Conservation (phyloP, 2,888 invertebrate genomes). For the Gymnosoma rotundatum region DNA sequence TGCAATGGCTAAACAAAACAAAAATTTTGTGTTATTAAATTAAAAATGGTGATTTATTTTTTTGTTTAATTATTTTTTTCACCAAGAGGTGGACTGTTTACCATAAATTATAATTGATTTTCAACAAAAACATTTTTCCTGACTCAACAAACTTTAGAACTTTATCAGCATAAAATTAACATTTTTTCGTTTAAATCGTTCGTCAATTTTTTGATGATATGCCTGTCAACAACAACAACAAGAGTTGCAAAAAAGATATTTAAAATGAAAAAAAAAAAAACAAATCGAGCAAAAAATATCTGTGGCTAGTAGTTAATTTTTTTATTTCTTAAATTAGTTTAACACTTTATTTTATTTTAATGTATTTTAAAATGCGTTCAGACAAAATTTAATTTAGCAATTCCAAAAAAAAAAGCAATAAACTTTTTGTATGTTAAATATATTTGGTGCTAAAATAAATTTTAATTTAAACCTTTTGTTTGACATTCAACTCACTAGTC, state of each 20-base stretch:
- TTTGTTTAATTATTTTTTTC: slow-evolving; percentile 14
- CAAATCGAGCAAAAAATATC: slow-evolving; percentile 53
- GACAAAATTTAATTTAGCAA: not conserved
- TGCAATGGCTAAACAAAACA: slow-evolving; percentile 26
- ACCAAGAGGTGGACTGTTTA: slow-evolving; percentile 51
- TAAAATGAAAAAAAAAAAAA: slow-evolving; percentile 7
- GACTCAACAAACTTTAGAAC: slow-evolving; percentile 2
- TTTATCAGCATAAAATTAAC: slow-evolving; percentile 62
- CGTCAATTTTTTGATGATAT: slow-evolving; percentile 25
- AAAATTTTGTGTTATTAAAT: not conserved
- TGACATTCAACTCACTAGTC: too few species aligned
- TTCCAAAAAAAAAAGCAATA: not conserved
- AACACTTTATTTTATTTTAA: slow-evolving; percentile 29
- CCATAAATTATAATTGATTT: slow-evolving; percentile 38
- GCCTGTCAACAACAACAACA: slow-evolving; percentile 38
- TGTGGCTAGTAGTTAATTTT: slow-evolving; percentile 35
- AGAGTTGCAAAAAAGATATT: not conserved
- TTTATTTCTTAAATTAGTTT: slow-evolving; percentile 13
- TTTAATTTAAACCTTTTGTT: too few species aligned
- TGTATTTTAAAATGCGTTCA: slow-evolving; percentile 1
- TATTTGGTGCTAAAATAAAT: too few species aligned
- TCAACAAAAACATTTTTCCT: slow-evolving; percentile 19
- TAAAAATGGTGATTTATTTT: slow-evolving; percentile 29
- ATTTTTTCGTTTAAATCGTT: slow-evolving; percentile 48
- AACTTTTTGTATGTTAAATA: too few species aligned